Base-by-base conservation (phyloP, 2,888 invertebrate species). In the Acleris emargana region DNA sequence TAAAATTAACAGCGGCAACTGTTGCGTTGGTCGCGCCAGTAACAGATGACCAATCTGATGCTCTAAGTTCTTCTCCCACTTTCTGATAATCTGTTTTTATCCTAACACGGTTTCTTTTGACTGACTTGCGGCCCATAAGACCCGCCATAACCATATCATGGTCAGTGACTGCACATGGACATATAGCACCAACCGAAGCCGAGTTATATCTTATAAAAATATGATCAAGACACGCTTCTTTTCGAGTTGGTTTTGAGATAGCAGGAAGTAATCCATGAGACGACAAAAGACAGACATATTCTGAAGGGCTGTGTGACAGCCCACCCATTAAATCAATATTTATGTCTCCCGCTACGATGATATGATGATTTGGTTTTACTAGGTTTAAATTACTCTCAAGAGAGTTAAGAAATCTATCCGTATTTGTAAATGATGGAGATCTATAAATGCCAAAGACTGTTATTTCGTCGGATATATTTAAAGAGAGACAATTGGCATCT, bases 61-160 rank as follows among this genome's bases (percentile, higher is more conserved):
- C 16, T 16, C n/a, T 28, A 0, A 52, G n/a, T 16, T 28, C 51
- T 28, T 16, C 13, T 5, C 25, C 51, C 16, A 52, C 51, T 28
- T 28, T 20, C 5, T 13, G n/a, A 52, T 52, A 52, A 28, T 28
- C n/a, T 0, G n/a, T 28, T 28, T 52, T 52, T 2, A 16, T 3
- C 5, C 4, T n/a, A 13, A 16, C 1, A 16, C 28, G 25, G 11
- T 25, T 28, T 18, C 28, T 16, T 28, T 52, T 52, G 5, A n/a
- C 25, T 0, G 16, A 16, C 0, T 25, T 52, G 5, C 28, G 7
- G 16, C 13, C 3, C 28, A 16, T 4, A 16, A 52, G 25, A 5
- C 51, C 51, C 5, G n/a, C 51, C 28, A 52, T 28, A 3, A n/a
- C 51, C 5, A 52, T 11, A 28, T 52, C 51, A 16, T 52, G 51